Base-by-base conservation (phyloP, 2,113 vertebrate species). In the Cavia porcellus region DNA sequence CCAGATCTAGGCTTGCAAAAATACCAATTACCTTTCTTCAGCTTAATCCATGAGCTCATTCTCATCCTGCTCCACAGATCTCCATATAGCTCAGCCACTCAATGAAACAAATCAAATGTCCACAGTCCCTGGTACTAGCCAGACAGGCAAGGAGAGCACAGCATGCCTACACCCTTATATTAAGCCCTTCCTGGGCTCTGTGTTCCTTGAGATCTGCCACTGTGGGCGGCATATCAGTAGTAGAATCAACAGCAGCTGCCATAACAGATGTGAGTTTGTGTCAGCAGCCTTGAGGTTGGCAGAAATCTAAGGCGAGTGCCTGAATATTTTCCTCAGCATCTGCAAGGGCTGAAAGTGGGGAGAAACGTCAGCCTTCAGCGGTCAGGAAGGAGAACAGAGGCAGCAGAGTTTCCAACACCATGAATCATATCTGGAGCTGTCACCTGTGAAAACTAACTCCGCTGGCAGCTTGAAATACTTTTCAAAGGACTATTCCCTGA, bases 111-210 rank as follows among this genome's bases (percentile, higher is more conserved):
- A 85, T 30, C 35, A 74, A 55, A 50, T 62, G 47, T 1, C 2
- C 1, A 12, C 52, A 17, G 35, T 55, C 35, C 1, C 25, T 74
- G 11, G 47, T 59, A 47, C 7, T n/a, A 22, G 25, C 64, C 45
- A 42, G 24, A 0, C 0, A 14, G 24, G 42, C 50, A 42, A 17
- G 17, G 4, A 64, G 30, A 32, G 5, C 64, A 5, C 30, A 10
- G 2, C 5, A 4, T 14, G 28, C 20, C 50, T 14, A 75, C 30
- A 1, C 9, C 47, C 32, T 75, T 15, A 4, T 1, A 3, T 25
- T 25, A 62, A 28, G 8, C 14, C 11, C 47, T 79, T 66, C 70
- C 22, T 55, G 28, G 0, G 0, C 5, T 35, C 42, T 0, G 0
- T 11, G 35, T 62, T 57, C 88, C 52, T 30, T 32, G 2, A 0